Evolutionary conservation across 2,888 invertebrate genomes (phyloP).

Genomic region (Phanerotoma sp.): DNA sequence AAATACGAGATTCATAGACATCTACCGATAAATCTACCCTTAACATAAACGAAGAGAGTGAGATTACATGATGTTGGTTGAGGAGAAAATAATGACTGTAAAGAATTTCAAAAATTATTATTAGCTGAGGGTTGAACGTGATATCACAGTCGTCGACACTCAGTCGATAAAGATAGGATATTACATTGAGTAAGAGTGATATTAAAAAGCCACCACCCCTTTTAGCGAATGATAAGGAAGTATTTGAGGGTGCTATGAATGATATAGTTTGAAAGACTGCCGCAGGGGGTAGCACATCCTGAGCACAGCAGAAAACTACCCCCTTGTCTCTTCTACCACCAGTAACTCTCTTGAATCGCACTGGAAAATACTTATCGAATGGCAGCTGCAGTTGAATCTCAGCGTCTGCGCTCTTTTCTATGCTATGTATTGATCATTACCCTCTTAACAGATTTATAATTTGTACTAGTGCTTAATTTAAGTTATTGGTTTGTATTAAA

Average conservation of each 20-base stretch:
- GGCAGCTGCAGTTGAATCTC: constrained; percentile 35
- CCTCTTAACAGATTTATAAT: constrained; percentile 55
- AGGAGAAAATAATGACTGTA: neutral
- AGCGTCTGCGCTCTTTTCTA: constrained; percentile 53
- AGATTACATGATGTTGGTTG: neutral
- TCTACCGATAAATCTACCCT: neutral
- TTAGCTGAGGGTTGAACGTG: neutral
- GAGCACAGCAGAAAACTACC: constrained; percentile 6
- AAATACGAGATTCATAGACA: neutral
- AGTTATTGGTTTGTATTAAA: constrained; percentile 27
- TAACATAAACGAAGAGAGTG: neutral
- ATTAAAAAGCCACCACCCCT: constrained; percentile 4
- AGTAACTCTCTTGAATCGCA: constrained; percentile 25
- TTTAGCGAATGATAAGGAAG: constrained; percentile 43
- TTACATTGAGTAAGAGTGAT: too few species aligned
- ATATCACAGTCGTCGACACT: too few species aligned
- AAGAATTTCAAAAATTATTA: neutral
- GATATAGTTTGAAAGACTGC: constrained; percentile 42
- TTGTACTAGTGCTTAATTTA: constrained; percentile 48
- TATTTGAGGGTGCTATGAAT: constrained; percentile 19
- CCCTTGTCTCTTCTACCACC: constrained; percentile 9
- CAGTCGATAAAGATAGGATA: constrained; percentile 29
- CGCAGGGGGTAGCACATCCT: constrained; percentile 51
- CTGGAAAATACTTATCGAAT: constrained; percentile 37
- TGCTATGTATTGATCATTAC: constrained; percentile 56